Conservation (phyloP, 64 coral and sea anemone species). For the Cladopsammia gracilis region DNA sequence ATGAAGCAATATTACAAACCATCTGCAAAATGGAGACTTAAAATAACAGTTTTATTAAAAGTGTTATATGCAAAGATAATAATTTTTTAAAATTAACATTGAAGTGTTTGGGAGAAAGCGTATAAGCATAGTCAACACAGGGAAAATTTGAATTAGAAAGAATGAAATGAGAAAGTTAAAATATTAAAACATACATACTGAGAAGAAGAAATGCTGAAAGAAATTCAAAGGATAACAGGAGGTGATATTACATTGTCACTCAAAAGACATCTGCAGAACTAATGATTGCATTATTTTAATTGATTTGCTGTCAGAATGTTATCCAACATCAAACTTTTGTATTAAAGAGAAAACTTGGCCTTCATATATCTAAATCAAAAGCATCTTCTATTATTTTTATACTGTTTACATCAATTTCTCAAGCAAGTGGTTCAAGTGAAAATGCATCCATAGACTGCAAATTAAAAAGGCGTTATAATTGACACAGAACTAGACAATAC, state of each 20-base stretch:
- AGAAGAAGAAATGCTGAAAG: no score
- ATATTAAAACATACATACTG: no score
- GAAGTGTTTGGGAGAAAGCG: background rate
- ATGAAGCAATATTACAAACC: conserved; percentile 26
- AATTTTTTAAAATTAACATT: background rate
- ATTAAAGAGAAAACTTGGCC: background rate
- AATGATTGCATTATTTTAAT: background rate
- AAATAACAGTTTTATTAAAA: background rate
- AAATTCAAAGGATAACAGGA: no score
- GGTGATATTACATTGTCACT: background rate
- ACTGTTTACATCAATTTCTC: background rate
- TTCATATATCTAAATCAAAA: background rate
- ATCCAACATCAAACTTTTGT: background rate
- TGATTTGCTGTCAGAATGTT: background rate
- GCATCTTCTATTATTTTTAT: background rate
- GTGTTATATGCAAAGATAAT: background rate
- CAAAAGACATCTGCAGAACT: background rate
- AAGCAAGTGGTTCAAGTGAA: background rate
- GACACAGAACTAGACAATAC: no score
- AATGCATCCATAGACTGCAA: background rate
- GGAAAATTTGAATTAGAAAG: background rate
- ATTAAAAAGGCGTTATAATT: background rate
- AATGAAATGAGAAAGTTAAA: no score
- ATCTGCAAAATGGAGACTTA: conserved; percentile 22
- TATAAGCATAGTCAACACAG: background rate